Evolutionary conservation across 2,113 vertebrate genomes (phyloP), one percentile per base, ranked within the genome.

Genomic region (Sinocyclocheilus rhinocerous): DNA sequence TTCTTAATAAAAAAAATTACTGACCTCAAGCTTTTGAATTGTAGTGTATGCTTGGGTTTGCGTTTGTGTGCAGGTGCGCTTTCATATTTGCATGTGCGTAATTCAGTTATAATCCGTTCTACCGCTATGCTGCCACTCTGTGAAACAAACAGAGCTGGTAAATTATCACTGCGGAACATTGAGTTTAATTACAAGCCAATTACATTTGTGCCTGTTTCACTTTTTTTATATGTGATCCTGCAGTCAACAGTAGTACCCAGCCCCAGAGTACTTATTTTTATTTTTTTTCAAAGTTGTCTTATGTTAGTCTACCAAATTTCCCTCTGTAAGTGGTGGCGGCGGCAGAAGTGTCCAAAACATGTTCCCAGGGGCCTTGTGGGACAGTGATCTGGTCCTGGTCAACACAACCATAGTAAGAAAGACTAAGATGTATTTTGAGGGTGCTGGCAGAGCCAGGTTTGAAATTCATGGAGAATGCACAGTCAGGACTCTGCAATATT

Each of bases 161-260:
- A 65, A 65, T 78, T n/a, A 85, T 85, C 77, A 59, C 76, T 69
- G 69, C 36, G 6, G 65, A 78, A 55, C 85, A 48, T 20, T 45
- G 36, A 81, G 72, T 85, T 81, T 52, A 29, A 57, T 85, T 83
- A 50, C 81, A 63, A 86, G 55, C 69, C 75, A 86, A 76, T 81
- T 67, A 72, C 29, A 89, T 86, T 24, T 61, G 73, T 18, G 42
- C 77, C 69, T 45, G 69, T 55, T 87, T 80, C 13, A 57, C 76
- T 65, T 55, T 73, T 80, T 26, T 5, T 42, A 36, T 45, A 11
- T 84, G 63, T 36, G 45, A 57, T 42, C 57, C 2, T 81, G 61
- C 8, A 61, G 63, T 12, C 24, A 8, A 57, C 55, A 7, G 55
- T 55, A 55, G 52, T 20, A 8, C 24, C 76, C 45, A 6, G 15